Evolutionary conservation across 2,113 vertebrate genomes (phyloP), one percentile per base, ranked within the genome.

Genomic region (Thunnus thynnus): DNA sequence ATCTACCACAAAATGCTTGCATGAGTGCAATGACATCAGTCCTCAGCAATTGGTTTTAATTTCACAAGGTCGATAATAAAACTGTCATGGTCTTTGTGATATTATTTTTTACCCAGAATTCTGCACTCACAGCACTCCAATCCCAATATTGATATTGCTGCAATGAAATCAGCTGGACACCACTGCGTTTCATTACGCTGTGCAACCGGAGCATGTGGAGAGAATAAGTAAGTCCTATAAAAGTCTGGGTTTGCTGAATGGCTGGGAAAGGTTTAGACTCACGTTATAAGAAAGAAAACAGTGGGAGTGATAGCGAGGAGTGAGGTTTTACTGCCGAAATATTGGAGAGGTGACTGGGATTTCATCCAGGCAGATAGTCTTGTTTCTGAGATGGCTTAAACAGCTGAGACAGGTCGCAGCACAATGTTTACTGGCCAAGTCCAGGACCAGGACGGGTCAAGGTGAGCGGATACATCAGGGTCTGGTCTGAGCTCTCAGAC

Each of bases 101-200:
- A 41, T 88, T 83, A 78, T 86, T 83, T 85, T 79, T 71, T 81
- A 58, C 67, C 56, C 76, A 72, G 66, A 55, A 56, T 85, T 58
- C 67, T 36, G 50, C 79, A 52, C 71, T 79, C 30, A 55, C 86
- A 51, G 27, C 55, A 5, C 60, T 89, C 80, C 83, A 87, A 90
- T 73, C 75, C 62, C 76, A 89, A 82, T 82, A 87, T 76, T 83
- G 85, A 89, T 75, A 80, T 56, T 50, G 57, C 65, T 78, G 82
- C 85, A 85, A 51, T 90, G 86, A 86, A 91, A 91, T 87, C 84
- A 76, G 83, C 87, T 67, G 83, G 76, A 86, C 84, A 56, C 78
- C 72, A 57, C 82, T 87, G 82, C 69, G 2, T 86, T 91, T 94
- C 83, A 89, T 77, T 79, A 90, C 73, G 58, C 67, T 14, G 27